Conservation (phyloP, 2,888 invertebrate genomes). For the Papilio gigon region DNA sequence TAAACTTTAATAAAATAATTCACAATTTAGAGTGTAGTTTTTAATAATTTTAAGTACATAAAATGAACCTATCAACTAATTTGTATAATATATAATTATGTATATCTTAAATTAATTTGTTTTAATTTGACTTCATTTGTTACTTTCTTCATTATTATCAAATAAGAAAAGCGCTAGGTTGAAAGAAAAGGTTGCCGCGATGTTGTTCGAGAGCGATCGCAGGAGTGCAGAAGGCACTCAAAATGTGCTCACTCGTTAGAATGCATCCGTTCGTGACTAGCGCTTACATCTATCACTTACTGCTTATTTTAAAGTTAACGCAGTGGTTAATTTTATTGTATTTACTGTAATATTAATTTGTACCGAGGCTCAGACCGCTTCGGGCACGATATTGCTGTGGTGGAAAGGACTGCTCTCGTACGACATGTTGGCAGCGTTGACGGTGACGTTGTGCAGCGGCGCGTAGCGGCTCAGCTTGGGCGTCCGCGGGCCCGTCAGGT, state of each 20-base stretch:
- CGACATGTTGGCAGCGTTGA: slow-evolving; percentile 77
- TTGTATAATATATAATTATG: slow-evolving; percentile 83
- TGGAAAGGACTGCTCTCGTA: slow-evolving; percentile 85
- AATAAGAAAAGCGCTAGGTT: slow-evolving; percentile 75
- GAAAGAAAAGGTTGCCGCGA: slow-evolving; percentile 58
- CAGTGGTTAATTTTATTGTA: slow-evolving; percentile 69
- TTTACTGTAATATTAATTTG: slow-evolving; percentile 59
- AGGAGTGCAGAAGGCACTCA: slow-evolving; percentile 64
- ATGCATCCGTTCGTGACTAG: slow-evolving; percentile 75
- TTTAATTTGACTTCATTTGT: slow-evolving; percentile 81
- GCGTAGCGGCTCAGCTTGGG: slow-evolving; percentile 86
- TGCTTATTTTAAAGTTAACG: slow-evolving; percentile 75
- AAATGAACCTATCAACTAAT: slow-evolving; percentile 82
- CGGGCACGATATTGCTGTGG: slow-evolving; percentile 84
- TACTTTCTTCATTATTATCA: slow-evolving; percentile 66
- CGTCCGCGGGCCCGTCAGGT: slow-evolving; percentile 85
- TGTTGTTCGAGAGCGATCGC: slow-evolving; percentile 67
- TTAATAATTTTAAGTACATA: slow-evolving; percentile 83
- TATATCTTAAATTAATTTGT: slow-evolving; percentile 82
- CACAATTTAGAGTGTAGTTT: slow-evolving; percentile 68
- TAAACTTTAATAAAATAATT: slow-evolving; percentile 47
- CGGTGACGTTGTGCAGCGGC: slow-evolving; percentile 78
- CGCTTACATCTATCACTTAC: slow-evolving; percentile 79
- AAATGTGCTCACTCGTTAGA: slow-evolving; percentile 53
- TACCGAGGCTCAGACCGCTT: slow-evolving; percentile 79